Evolutionary conservation across 2,797 vertebrate species (phyloP).

Genomic region (Xenopus petersii): DNA sequence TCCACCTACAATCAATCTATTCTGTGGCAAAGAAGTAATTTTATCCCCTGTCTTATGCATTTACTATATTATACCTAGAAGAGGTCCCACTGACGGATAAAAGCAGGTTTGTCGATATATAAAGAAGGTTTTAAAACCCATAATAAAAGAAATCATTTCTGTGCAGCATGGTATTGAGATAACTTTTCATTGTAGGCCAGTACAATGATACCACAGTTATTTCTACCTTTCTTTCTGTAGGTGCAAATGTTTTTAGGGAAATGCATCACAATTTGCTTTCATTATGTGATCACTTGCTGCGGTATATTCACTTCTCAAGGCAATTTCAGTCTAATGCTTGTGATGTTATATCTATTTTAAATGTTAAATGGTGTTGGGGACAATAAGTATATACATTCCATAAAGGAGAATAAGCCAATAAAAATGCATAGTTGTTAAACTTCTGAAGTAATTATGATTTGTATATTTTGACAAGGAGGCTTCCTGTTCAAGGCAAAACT

Average conservation of each 20-base stretch:
- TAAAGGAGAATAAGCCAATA: background rate
- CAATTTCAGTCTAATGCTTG: background rate
- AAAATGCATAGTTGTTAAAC: too few species aligned
- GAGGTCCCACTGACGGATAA: too few species aligned
- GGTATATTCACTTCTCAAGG: constrained; percentile 8
- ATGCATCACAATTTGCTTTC: constrained; percentile 12
- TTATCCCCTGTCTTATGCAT: too few species aligned
- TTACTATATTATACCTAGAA: too few species aligned
- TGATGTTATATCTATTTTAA: too few species aligned
- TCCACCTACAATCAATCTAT: too few species aligned
- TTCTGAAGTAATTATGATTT: too few species aligned
- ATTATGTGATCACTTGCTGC: constrained; percentile 1
- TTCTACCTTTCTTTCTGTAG: constrained; percentile 17
- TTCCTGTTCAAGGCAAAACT: too few species aligned
- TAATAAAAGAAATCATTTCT: background rate
- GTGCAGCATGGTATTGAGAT: background rate
- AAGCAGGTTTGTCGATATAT: too few species aligned
- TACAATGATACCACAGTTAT: constrained; percentile 7
- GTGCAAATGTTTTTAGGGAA: constrained; percentile 25
- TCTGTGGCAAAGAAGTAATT: too few species aligned
- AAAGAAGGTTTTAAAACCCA: too few species aligned
- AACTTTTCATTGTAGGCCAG: constrained; percentile 1
- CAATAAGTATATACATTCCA: background rate
- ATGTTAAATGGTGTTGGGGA: background rate
- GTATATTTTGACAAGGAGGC: too few species aligned